Evolutionary conservation across 2,888 invertebrate genomes (phyloP).

Genomic region (Calliphora vomitoria): DNA sequence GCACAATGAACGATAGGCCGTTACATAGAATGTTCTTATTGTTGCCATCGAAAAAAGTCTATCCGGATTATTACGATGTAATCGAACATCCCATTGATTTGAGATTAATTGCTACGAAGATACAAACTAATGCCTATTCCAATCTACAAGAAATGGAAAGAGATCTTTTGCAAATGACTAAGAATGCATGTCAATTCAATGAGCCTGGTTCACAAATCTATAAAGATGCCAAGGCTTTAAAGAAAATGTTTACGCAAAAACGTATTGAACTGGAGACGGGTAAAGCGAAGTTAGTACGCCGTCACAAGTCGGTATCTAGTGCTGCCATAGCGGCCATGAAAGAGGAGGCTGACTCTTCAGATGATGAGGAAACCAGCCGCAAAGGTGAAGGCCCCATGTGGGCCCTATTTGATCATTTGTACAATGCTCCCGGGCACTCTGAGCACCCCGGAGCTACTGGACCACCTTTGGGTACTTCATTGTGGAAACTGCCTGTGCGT

Average conservation of each 20-base stretch:
- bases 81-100: slow-evolving; percentile 98
- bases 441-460: slow-evolving; percentile 86
- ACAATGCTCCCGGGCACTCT: slow-evolving; percentile 87
- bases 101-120: slow-evolving; percentile 95
- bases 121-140: slow-evolving; percentile 93
- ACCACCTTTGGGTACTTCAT: slow-evolving; percentile 94
- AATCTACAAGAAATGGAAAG: slow-evolving; percentile 93
- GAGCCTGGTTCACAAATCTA: slow-evolving; percentile 98
- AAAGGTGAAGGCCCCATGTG: slow-evolving; percentile 92
- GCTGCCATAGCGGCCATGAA: slow-evolving; percentile 84
- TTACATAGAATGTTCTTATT: slow-evolving; percentile 95
- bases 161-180: slow-evolving; percentile 95
- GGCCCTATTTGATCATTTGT: slow-evolving; percentile 94
- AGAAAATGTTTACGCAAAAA: slow-evolving; percentile 88
- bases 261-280: slow-evolving; percentile 91
- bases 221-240: slow-evolving; percentile 95
- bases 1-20: slow-evolving; percentile 89
- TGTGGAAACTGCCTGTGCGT: slow-evolving; percentile 96
- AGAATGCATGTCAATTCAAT: slow-evolving; percentile 98
- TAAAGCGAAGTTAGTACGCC: slow-evolving; percentile 85
- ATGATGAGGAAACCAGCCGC: slow-evolving; percentile 87
- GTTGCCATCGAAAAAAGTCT: slow-evolving; percentile 95
- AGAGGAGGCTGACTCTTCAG: slow-evolving; percentile 87
- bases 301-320: slow-evolving; percentile 78
- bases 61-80: slow-evolving; percentile 97